Evolutionary conservation across 2,113 vertebrate genomes (phyloP).

Genomic region (Atrichornis clamosus): DNA sequence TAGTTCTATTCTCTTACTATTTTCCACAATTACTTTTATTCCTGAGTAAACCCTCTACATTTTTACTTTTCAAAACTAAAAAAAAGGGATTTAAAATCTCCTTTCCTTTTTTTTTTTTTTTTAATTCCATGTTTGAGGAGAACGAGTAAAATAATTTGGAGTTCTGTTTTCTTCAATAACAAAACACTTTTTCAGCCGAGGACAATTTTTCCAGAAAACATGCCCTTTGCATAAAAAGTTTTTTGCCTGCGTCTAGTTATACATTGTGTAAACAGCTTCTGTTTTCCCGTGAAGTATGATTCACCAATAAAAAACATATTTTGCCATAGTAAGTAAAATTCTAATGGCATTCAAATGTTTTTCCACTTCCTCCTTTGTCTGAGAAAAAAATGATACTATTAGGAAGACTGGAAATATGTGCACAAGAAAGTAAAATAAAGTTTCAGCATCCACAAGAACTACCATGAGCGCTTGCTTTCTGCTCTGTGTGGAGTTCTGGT

Average conservation of each 20-base stretch:
- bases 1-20: background rate
- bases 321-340: background rate
- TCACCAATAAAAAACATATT: background rate
- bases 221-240: background rate
- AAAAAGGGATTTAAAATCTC: background rate
- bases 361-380: background rate
- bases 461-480: background rate
- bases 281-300: background rate
- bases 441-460: background rate
- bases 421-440: background rate
- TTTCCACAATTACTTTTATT: background rate
- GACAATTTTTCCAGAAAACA: background rate
- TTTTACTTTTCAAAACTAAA: background rate
- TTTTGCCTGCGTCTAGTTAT: background rate
- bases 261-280: background rate
- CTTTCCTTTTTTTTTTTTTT: background rate
- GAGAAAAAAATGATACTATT: background rate
- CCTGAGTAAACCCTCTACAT: background rate
- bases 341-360: background rate
- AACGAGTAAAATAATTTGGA: background rate
- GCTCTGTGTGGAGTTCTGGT: background rate
- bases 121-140: rapidly evolving
- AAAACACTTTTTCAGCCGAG: background rate
- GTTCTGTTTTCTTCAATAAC: background rate
- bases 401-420: background rate